Conservation (phyloP, 2,113 vertebrate species). For the Delphinus delphis region DNA sequence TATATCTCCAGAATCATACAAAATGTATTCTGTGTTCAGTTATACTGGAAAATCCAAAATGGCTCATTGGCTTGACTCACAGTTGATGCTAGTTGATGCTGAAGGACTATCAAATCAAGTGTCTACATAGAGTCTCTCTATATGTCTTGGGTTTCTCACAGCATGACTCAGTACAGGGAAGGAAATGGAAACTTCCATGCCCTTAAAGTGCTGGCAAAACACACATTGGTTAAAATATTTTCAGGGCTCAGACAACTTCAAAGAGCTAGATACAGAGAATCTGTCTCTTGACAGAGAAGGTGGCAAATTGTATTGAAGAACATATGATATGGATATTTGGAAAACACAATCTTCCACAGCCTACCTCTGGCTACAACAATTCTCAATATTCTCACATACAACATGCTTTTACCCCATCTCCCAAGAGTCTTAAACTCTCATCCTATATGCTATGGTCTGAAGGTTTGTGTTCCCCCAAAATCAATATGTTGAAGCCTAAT, state of each 20-base stretch:
- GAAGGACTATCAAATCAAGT: not conserved
- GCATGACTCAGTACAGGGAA: not conserved
- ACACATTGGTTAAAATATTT: not conserved
- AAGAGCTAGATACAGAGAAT: not conserved
- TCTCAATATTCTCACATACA: not conserved
- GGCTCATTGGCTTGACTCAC: not conserved
- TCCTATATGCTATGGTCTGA: not conserved
- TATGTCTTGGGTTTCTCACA: not conserved
- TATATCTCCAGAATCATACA: not conserved
- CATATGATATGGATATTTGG: not conserved
- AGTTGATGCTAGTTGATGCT: not conserved
- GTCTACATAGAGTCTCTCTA: rapidly evolving
- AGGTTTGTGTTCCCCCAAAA: not conserved
- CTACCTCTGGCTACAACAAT: not conserved
- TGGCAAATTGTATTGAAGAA: not conserved
- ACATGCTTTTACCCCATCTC: not conserved
- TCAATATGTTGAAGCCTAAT: not conserved
- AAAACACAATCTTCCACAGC: not conserved
- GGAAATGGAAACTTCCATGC: not conserved
- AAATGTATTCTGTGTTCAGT: not conserved
- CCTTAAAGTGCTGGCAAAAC: not conserved
- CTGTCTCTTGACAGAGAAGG: not conserved
- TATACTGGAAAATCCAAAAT: not conserved
- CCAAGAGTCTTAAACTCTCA: not conserved
- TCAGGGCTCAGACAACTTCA: not conserved